A percentile compares a stretch with the other conserved stretches of the same genome.
Conservation (phyloP, 2,888 invertebrate genomes). For the Drymonia ruficornis region DNA sequence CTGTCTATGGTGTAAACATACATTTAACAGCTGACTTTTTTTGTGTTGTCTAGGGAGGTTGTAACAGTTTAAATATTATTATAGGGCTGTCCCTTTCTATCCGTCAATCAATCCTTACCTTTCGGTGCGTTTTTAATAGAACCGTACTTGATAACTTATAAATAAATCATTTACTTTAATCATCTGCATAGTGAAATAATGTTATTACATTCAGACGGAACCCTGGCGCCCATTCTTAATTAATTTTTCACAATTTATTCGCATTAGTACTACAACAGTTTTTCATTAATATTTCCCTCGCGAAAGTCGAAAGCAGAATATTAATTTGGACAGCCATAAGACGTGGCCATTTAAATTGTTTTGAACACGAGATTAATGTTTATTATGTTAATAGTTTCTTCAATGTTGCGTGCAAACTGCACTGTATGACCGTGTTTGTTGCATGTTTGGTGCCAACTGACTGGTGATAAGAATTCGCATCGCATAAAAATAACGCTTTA, state of each 20-base stretch:
- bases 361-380: slow-evolving; percentile 39
- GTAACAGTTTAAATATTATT: too few species aligned
- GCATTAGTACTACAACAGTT: slow-evolving; percentile 10
- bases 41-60: too few species aligned
- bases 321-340: slow-evolving; percentile 30
- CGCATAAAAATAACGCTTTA: too few species aligned
- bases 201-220: slow-evolving; percentile 20
- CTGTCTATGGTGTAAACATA: too few species aligned
- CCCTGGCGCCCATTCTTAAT: neutral
- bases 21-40: too few species aligned
- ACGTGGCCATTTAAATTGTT: slow-evolving; percentile 36
- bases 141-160: too few species aligned
- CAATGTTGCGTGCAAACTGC: slow-evolving; percentile 33
- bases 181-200: too few species aligned
- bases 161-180: too few species aligned
- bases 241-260: neutral
- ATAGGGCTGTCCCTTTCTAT: too few species aligned
- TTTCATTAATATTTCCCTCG: slow-evolving; percentile 36
- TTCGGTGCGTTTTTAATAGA: too few species aligned
- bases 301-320: slow-evolving; percentile 57
- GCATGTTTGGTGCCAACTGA: neutral
- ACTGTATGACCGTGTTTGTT: slow-evolving; percentile 4
- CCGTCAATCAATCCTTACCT: too few species aligned
- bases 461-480: neutral
- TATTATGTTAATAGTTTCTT: slow-evolving; percentile 41